Evolutionary conservation across 2,113 vertebrate species (phyloP).

Genomic region (Cnemophilus loriae): DNA sequence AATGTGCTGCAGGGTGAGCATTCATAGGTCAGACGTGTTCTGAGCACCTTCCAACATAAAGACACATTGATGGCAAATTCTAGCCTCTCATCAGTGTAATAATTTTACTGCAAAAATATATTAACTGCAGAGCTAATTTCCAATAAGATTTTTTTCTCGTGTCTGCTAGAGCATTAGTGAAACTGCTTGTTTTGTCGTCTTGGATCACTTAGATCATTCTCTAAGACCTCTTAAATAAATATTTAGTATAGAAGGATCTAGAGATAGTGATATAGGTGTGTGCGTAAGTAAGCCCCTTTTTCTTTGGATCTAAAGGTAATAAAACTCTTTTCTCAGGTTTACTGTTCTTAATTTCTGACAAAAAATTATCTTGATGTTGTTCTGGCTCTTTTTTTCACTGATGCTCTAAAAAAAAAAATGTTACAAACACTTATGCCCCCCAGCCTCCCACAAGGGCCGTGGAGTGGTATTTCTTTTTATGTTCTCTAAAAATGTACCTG

Average conservation of each 20-base stretch:
- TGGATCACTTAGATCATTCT: background rate
- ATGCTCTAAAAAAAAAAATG: rapidly evolving
- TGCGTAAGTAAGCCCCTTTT: background rate
- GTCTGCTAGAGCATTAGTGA: background rate
- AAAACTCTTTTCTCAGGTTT: background rate
- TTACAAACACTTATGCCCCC: background rate
- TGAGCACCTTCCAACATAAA: background rate
- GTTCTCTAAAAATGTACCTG: background rate
- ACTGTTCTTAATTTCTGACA: background rate
- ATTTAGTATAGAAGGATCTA: background rate
- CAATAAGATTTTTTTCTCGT: background rate
- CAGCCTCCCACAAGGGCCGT: background rate
- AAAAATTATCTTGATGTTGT: background rate
- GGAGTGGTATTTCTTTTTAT: background rate
- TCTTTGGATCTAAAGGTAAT: background rate
- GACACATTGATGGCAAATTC: background rate
- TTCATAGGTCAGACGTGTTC: background rate
- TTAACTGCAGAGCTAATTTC: background rate
- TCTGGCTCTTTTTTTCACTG: background rate
- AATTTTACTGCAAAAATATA: background rate
- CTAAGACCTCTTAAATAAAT: background rate
- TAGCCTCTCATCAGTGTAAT: background rate
- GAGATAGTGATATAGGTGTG: background rate
- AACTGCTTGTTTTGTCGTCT: background rate
- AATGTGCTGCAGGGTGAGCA: background rate